Evolutionary conservation across 2,113 vertebrate genomes (phyloP).

Genomic region (Nothobranchius kuhntae): DNA sequence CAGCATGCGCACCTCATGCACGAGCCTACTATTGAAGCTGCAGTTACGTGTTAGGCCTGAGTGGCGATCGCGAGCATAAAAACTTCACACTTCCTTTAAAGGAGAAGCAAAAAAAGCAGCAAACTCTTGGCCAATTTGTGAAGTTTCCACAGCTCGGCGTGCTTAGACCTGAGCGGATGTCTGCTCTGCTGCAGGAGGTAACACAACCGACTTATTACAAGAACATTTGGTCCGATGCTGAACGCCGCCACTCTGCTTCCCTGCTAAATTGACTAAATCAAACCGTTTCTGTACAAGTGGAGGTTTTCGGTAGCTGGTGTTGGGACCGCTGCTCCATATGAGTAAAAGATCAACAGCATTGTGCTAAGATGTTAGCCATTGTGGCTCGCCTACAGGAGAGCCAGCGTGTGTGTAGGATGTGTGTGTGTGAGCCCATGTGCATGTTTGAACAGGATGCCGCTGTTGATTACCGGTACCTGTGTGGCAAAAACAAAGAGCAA

Average conservation of each 20-base stretch:
- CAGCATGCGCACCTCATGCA: no score
- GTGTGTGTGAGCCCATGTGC: conserved; percentile 41
- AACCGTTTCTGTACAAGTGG: no score
- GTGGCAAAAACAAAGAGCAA: conserved; percentile 18
- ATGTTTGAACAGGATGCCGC: conserved; percentile 55
- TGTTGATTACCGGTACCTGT: conserved; percentile 57
- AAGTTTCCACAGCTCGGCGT: conserved; percentile 5
- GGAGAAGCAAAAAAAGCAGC: conserved; percentile 10
- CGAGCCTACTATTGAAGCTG: no score
- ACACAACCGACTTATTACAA: neutral
- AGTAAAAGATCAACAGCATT: no score
- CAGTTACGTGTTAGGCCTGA: no score
- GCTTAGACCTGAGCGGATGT: conserved; percentile 27
- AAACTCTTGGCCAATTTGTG: conserved; percentile 5
- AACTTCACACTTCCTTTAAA: neutral
- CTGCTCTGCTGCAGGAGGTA: conserved; percentile 6
- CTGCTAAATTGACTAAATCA: no score
- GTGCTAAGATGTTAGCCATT: no score
- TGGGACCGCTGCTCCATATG: no score
- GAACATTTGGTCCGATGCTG: conserved; percentile 2
- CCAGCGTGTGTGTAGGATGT: conserved; percentile 55
- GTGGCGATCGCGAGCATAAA: no score
- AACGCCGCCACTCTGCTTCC: neutral
- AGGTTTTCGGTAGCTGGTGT: no score
- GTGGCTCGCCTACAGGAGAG: conserved; percentile 45